Conservation (phyloP, 2,113 vertebrate genomes). For the Chaenogobius annularis region DNA sequence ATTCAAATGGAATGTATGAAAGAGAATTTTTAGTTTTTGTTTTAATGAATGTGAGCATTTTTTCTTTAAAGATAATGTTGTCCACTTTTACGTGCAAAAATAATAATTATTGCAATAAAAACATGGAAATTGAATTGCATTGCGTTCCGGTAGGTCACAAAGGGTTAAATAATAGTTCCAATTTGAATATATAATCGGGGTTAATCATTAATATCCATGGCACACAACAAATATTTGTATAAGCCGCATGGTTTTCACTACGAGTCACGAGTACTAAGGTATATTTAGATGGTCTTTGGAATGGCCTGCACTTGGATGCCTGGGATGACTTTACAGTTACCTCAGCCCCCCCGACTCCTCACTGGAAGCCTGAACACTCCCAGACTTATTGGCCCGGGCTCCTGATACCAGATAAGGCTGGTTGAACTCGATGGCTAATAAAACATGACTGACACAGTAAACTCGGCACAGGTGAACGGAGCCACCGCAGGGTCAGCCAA, state of each 20-base stretch:
- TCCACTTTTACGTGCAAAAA: too few species aligned
- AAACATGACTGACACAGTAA: constrained; percentile 38
- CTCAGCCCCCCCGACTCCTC: constrained; percentile 26
- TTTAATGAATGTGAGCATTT: too few species aligned
- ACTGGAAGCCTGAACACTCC: constrained; percentile 33
- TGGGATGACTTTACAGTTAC: constrained; percentile 53
- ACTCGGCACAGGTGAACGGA: constrained; percentile 48
- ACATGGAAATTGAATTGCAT: too few species aligned
- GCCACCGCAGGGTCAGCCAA: constrained; percentile 40
- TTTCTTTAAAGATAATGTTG: too few species aligned
- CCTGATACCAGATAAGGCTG: constrained; percentile 39
- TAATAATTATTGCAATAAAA: too few species aligned
- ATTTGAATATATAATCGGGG: too few species aligned
- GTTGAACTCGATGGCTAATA: constrained; percentile 45
- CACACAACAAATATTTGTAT: neutral
- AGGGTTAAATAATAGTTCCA: too few species aligned
- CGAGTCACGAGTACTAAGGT: constrained; percentile 4
- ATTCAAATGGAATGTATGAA: too few species aligned
- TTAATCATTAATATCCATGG: too few species aligned
- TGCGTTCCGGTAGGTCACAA: too few species aligned
- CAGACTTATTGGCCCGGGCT: constrained; percentile 34
- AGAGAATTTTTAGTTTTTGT: too few species aligned
- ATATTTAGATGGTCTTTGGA: constrained; percentile 3
- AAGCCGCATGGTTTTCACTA: constrained; percentile 11
- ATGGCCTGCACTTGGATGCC: constrained; percentile 44